Base-by-base conservation (phyloP, 2,888 invertebrate genomes). In the Xestia xanthographa region DNA sequence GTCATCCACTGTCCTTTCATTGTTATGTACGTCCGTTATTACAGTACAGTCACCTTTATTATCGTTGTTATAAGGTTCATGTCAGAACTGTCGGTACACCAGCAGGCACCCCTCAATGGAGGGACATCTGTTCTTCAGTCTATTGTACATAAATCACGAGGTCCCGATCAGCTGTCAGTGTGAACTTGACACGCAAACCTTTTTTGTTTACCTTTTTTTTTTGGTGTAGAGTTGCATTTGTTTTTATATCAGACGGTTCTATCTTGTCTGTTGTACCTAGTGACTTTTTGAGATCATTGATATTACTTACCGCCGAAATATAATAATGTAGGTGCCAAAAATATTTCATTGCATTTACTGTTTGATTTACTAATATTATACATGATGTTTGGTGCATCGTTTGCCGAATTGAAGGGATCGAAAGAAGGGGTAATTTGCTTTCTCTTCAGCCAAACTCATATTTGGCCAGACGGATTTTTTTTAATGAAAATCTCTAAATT, bases 171-270 rank as follows among this genome's bases (percentile, higher is more conserved):
- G 83, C 83, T 83, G 86, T 38, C 79, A 26, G 63, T 50, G 41
- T 72, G 34, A 83, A 86, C 86, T 77, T 83, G 86, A 86, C 83
- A 86, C 83, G 83, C 73, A 58, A 86, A 86, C 71, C 41, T 77
- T 86, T 82, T 82, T 75, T 85, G 45, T 73, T 82, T 43, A 75
- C 45, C 5, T 76, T 77, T 68, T 79, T 79, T 53, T 77, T 58
- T 12, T 20, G 2, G 62, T 68, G 12, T 34, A 2, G 29, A 26
- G 53, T 69, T 58, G 26, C 53, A 53, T 79, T 65, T 74, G 56
- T 58, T 75, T 82, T 48, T 79, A 14, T 5, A 14, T 17, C 22
- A n/a, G 17, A 22, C n/a, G 1, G 17, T 48, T 75, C 3, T 34
- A 73, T 41, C 12, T 0, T 68, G 2, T 77, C 26, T 68, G 1